Evolutionary conservation across 1,140 invertebrate species (phyloP).

Genomic region (Scaptomyza graminum): DNA sequence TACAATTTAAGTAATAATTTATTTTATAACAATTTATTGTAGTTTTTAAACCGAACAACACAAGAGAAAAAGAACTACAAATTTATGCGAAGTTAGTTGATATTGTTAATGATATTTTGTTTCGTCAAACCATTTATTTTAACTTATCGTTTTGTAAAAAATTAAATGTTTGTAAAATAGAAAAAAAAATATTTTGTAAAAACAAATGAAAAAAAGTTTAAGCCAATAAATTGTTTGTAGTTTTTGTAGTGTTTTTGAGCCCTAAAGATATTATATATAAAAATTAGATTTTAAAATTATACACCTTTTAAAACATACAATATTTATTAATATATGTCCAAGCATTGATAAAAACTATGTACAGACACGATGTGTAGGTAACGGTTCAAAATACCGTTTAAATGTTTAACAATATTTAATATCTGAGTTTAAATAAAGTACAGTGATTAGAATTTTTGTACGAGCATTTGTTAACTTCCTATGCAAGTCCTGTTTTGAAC

Average conservation of each 20-base stretch:
- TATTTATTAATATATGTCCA: constrained; percentile 46
- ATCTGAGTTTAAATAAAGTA: constrained; percentile 5
- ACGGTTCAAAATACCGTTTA: constrained; percentile 6
- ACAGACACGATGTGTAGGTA: constrained; percentile 12
- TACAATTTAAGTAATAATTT: constrained; percentile 68
- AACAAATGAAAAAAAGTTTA: constrained; percentile 13
- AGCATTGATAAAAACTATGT: constrained; percentile 17
- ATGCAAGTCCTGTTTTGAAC: no score
- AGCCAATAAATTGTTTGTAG: constrained; percentile 56
- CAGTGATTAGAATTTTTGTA: not conserved
- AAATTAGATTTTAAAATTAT: constrained; percentile 54
- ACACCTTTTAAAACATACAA: constrained; percentile 42
- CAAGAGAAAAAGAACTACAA: constrained; percentile 27
- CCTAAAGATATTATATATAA: constrained; percentile 63
- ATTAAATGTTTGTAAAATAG: constrained; percentile 42
- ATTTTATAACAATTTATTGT: constrained; percentile 78
- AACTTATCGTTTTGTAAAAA: constrained; percentile 32
- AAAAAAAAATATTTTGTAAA: constrained; percentile 20
- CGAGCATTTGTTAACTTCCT: not conserved
- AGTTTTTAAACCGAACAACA: constrained; percentile 70
- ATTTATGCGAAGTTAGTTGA: constrained; percentile 46
- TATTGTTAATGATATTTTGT: constrained; percentile 29
- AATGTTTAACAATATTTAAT: constrained; percentile 21
- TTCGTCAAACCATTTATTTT: constrained; percentile 26
- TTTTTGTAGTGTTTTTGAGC: constrained; percentile 57